A percentile compares a stretch with the other conserved stretches of the same genome.
These are phyloP conservation scores for Aleiodes alternator DNA, from an alignment of 2,888 invertebrate genomes.

Conservation along the genomic window DNA sequence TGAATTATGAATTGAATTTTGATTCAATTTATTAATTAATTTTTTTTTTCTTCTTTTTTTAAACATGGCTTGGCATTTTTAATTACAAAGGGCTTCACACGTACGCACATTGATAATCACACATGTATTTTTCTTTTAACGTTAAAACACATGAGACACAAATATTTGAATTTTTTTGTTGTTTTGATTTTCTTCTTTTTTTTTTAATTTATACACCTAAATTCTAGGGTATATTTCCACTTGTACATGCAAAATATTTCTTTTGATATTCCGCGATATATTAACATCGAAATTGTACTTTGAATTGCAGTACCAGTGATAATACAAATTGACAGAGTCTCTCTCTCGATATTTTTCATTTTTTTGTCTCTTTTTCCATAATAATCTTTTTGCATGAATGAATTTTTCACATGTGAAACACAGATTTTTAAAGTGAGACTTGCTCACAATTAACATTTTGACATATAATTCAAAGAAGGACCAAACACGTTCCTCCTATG, in stretches of 20 bases:
- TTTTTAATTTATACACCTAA: conserved; percentile 48
- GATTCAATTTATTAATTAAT: conserved; percentile 3
- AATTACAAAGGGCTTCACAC: conserved; percentile 9
- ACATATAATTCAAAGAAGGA: conserved; percentile 11
- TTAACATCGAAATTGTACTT: conserved; percentile 41
- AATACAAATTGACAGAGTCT: conserved; percentile 39
- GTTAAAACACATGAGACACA: conserved; percentile 53
- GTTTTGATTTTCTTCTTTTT: conserved; percentile 37
- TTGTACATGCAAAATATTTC: conserved; percentile 34
- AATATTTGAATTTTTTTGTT: conserved; percentile 46
- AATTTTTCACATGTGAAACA: conserved; percentile 6
- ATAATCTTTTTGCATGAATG: conserved; percentile 36
- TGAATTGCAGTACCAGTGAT: conserved; percentile 37
- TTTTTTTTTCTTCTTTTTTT: background rate
- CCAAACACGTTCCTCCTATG: conserved; percentile 4
- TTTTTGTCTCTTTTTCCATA: conserved; percentile 31
- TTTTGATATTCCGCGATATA: conserved; percentile 34
- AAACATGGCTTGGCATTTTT: background rate
- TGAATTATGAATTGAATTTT: background rate
- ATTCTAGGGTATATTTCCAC: conserved; percentile 39
- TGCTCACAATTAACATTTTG: conserved; percentile 13
- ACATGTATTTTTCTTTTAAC: conserved; percentile 48
- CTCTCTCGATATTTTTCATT: conserved; percentile 12
- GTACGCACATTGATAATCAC: conserved; percentile 42
- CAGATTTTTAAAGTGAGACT: background rate